Conservation (phyloP, 2,888 invertebrate genomes). For the Lithophane ornitopus region DNA sequence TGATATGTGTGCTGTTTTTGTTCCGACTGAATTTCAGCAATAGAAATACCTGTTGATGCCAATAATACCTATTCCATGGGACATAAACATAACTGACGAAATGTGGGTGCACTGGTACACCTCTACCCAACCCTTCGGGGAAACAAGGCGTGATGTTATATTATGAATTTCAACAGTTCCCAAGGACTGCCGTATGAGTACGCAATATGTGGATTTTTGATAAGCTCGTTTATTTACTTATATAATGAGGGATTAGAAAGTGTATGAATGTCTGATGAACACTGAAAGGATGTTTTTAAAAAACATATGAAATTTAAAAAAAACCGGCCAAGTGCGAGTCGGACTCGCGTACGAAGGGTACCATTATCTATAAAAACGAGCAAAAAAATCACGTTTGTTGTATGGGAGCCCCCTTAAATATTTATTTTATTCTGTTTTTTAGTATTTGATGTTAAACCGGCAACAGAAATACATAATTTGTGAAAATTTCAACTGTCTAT, state of each 20-base stretch:
- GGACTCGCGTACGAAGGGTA: too few relatives aligned
- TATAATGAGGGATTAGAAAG: not conserved
- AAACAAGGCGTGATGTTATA: not conserved
- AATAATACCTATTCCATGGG: not conserved
- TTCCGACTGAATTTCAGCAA: not conserved
- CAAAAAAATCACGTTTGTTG: too few relatives aligned
- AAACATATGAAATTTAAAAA: not conserved
- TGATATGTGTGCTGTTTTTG: not conserved
- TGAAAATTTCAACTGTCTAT: too few relatives aligned
- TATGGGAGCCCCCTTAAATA: too few relatives aligned
- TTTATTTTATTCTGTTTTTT: too few relatives aligned
- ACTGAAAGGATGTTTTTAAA: not conserved
- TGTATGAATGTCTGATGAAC: not conserved
- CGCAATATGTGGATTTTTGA: not conserved
- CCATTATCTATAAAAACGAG: too few relatives aligned
- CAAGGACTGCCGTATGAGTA: not conserved
- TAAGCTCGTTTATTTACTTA: not conserved
- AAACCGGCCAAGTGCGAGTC: too few relatives aligned
- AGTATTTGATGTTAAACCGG: too few relatives aligned
- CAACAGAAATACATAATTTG: too few relatives aligned
- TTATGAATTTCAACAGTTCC: not conserved
- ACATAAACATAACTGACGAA: not conserved
- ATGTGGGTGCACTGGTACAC: not conserved
- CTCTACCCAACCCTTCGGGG: not conserved
- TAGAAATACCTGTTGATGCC: not conserved